Base-by-base conservation (phyloP, 2,113 vertebrate species). In the Paramisgurnus dabryanus region DNA sequence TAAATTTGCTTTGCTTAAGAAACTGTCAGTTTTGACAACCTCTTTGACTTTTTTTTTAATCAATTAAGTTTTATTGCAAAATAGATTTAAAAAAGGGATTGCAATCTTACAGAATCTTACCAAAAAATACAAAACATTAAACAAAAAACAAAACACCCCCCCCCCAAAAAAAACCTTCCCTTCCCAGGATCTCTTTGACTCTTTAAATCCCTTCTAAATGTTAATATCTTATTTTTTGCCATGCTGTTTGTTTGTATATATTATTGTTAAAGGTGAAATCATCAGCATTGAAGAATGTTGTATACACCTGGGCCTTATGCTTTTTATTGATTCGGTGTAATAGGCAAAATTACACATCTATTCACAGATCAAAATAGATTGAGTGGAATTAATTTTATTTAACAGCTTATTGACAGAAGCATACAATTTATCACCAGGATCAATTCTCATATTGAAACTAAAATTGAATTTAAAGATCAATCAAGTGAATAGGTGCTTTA, bases 231-330 rank as follows among this genome's bases (percentile, higher is more conserved):
- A 60, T 80, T 70, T 70, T 86, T 60, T 73, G 85, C 86, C 77
- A 58, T 81, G 27, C 27, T 34, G 27, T 34, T 39, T 34, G 43
- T 55, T 11, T 17, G 83, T 82, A 84, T 91, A 72, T 63, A 90
- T 90, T 87, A 90, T 88, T 88, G 86, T 91, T 90, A 86, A 87
- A 84, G 82, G 84, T 84, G 85, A 83, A 89, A 86, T 80, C 22
- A 86, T 76, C 47, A 7, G 78, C 41, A 41, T 63, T 27, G 69
- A 76, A 69, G 9, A 47, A 65, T 34, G 27, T 65, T 53, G n/a
- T 57, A 12, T 15, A 34, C 64, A 41, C 27, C 76, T 11, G 63
- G 22, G 65, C 83, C 87, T 70, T 76, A 83, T 83, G 86, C 84
- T 78, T 83, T 86, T 66, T 8, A 6, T 81, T 79, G 81, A 55